phyloP scores from a whole-genome alignment of 1,140 invertebrate species.

The Meloidogyne floridensis region DNA sequence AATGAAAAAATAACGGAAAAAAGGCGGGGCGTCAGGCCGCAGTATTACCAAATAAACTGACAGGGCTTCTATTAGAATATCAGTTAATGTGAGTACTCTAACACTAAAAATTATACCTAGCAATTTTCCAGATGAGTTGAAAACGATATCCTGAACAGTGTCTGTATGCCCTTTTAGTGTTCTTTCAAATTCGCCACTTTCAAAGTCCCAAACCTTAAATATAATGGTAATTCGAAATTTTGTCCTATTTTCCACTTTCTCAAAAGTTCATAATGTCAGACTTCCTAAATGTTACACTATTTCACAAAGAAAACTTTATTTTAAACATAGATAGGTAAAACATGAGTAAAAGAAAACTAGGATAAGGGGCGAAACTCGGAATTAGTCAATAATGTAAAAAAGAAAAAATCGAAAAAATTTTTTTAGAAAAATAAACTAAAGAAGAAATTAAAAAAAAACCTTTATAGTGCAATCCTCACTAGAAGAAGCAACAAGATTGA shows the following conservation, averaged over 20 bases:
- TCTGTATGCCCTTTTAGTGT: constrained; percentile 97
- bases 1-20: no score
- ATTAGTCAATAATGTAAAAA: not conserved
- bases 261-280: no score
- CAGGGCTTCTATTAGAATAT: no score
- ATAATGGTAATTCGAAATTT: no score
- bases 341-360: not conserved
- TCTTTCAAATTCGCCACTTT: constrained; percentile 94
- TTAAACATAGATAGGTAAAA: not conserved
- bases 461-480: constrained; percentile 98
- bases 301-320: no score
- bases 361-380: no score
- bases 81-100: no score
- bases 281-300: no score
- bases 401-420: not conserved
- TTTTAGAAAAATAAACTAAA: no score
- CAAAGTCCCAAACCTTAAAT: constrained; percentile 88
- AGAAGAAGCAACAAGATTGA: constrained; percentile 88
- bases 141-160: constrained; percentile 94
- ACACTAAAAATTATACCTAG: constrained; percentile 67
- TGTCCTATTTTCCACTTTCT: no score
- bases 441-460: constrained; percentile 60
- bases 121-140: constrained; percentile 86
- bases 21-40: no score
- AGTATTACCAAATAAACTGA: no score